Evolutionary conservation across 2,888 invertebrate genomes (phyloP), one percentile per base, ranked within the genome.

Genomic region (Caenorhabditis macrosperma): DNA sequence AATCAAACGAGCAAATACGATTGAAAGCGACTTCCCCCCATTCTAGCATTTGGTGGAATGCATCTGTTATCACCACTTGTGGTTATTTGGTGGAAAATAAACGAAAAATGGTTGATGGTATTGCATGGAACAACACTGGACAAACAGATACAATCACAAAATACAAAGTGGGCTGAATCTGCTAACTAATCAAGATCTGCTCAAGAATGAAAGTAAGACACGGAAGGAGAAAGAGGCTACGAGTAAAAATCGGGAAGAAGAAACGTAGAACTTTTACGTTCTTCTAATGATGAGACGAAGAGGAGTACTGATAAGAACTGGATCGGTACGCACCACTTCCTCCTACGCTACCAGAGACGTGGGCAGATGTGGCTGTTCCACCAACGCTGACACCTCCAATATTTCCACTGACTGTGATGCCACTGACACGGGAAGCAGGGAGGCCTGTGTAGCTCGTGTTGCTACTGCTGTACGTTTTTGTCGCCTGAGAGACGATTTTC

Each of bases 131-230:
- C 78, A 78, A 78, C 78, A 78, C 78, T 78, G 50, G 50, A 57
- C 57, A 48, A 59, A 50, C 38, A 75, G 60, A 64, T 24, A 17
- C 26, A 17, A 24, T 10, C 15, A 30, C 30, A 64, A 33, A 52
- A 59, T 12, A 60, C 22, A 50, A n/a, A 26, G 15, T 44, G 28
- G 10, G 22, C 17, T 22, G 17, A 52, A 46, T 46, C 41, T 78
- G 63, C 57, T 55, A 41, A 63, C 78, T 78, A 78, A 78, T 64
- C 78, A 78, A 78, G 78, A 78, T 78, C 74, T 66, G 78, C 68
- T 68, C 55, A 30, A 54, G 30, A 50, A 72, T 61, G 66, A 68
- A 78, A 78, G 57, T 68, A 48, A 61, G 35, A 63, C 59, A 71
- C 68, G 24, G 48, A 44, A 59, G 44, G n/a, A n/a, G 24, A 30